Conservation (phyloP, 2,888 invertebrate species). For the Ypsolopha sequella region DNA sequence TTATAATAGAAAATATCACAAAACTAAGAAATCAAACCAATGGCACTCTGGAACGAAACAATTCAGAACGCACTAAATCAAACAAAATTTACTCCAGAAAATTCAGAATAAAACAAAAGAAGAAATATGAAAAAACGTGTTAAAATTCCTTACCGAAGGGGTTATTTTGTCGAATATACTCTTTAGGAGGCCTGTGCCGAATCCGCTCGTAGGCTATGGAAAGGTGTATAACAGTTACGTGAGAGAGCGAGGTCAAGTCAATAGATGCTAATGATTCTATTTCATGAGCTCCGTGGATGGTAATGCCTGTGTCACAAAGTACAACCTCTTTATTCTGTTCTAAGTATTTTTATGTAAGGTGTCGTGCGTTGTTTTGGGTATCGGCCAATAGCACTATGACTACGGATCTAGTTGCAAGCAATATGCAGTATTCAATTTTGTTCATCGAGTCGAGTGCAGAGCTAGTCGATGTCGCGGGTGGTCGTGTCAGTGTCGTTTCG, state of each 20-base stretch:
- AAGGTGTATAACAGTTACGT: constrained; percentile 70
- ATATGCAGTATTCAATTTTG: constrained; percentile 53
- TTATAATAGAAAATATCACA: constrained; percentile 22
- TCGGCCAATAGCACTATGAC: constrained; percentile 69
- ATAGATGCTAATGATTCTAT: constrained; percentile 46
- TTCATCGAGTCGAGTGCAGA: constrained; percentile 66
- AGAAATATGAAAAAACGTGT: constrained; percentile 51
- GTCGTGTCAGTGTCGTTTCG: constrained; percentile 40
- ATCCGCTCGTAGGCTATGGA: constrained; percentile 70
- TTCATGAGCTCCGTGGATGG: constrained; percentile 49
- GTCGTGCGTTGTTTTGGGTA: constrained; percentile 64
- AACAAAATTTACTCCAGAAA: constrained; percentile 30
- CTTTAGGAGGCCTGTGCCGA: constrained; percentile 72
- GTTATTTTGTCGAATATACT: constrained; percentile 74
- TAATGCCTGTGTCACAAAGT: constrained; percentile 69
- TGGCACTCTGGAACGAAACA: constrained; percentile 44
- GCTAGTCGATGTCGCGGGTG: constrained; percentile 62
- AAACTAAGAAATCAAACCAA: constrained; percentile 39
- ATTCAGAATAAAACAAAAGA: constrained; percentile 7
- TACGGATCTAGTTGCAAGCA: constrained; percentile 69
- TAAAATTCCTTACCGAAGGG: constrained; percentile 72
- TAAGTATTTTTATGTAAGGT: constrained; percentile 57
- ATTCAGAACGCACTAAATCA: constrained; percentile 39
- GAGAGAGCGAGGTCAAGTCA: constrained; percentile 60
- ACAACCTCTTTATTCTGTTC: constrained; percentile 66